Evolutionary conservation across 1,140 invertebrate species (phyloP).

Genomic region (Subanguina moxae): DNA sequence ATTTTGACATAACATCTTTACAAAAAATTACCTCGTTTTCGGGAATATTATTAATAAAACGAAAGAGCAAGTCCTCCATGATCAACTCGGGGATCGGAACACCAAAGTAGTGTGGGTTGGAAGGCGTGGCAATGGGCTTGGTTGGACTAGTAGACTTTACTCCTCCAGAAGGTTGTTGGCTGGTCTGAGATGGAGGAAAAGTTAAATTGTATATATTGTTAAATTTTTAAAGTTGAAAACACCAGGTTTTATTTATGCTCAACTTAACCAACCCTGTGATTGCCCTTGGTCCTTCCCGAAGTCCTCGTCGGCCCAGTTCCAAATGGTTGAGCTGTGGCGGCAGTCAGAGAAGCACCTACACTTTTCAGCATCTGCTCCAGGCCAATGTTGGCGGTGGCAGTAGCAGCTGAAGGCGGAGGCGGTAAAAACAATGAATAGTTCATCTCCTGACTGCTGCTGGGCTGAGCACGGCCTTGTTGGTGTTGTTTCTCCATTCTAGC

Average conservation of each 20-base stretch:
- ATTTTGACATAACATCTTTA: no score
- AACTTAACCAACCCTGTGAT: background rate
- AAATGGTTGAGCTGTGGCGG: background rate
- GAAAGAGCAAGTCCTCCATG: conserved; percentile 30
- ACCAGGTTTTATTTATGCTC: no score
- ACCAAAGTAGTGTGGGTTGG: conserved; percentile 9
- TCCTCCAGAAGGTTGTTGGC: background rate
- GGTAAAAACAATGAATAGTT: background rate
- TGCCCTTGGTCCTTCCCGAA: background rate
- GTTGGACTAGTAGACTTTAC: background rate
- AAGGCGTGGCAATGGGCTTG: background rate
- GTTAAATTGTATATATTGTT: no score
- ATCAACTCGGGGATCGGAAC: conserved; percentile 13
- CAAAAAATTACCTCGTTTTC: conserved; percentile 13
- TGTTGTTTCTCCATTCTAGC: background rate
- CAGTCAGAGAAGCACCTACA: background rate
- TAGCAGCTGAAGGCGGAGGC: no score
- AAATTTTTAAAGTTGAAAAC: no score
- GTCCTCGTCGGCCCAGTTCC: background rate
- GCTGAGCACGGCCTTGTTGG: background rate
- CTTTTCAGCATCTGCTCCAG: conserved; percentile 2
- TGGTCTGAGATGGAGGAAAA: no score
- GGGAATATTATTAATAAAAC: conserved; percentile 39
- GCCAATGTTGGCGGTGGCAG: background rate
- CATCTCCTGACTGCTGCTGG: no score